Percentiles rank a stretch among this genome's conserved stretches.
Evolutionary conservation across 2,888 invertebrate genomes (phyloP).

Genomic region (Dasypolia templi): DNA sequence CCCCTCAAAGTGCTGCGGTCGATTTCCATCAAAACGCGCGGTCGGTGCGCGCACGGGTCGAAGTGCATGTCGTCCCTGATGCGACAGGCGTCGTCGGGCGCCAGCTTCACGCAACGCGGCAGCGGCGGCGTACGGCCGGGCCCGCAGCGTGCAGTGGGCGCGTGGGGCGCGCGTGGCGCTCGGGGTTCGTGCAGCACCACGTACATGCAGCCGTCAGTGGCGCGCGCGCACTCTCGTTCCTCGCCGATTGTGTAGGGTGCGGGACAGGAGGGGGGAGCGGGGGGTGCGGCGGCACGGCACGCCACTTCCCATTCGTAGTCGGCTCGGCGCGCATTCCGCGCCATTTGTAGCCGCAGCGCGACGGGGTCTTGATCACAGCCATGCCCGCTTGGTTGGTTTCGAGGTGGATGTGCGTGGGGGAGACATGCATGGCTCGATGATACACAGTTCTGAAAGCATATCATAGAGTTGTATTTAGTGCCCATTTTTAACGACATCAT

Average conservation of each 20-base stretch:
- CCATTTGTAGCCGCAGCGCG: conserved; percentile 66
- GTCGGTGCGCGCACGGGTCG: conserved; percentile 78
- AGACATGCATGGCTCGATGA: not conserved
- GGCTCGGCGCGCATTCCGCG: conserved; percentile 62
- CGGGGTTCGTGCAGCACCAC: conserved; percentile 63
- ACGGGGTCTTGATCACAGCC: conserved; percentile 65
- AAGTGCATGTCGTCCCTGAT: conserved; percentile 40
- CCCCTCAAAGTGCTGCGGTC: conserved; percentile 63
- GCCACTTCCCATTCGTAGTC: conserved; percentile 68
- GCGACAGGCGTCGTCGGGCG: conserved; percentile 69
- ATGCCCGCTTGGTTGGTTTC: conserved; percentile 50
- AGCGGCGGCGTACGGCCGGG: conserved; percentile 64
- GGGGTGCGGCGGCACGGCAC: conserved; percentile 36
- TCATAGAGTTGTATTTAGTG: not conserved
- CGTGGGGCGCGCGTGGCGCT: conserved; percentile 54
- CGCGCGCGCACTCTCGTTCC: conserved; percentile 52
- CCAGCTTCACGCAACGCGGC: conserved; percentile 62
- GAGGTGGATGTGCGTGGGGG: not conserved
- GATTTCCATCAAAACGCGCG: conserved; percentile 73
- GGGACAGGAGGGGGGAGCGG: conserved; percentile 40
- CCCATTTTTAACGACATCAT: not conserved
- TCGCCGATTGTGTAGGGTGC: conserved; percentile 61
- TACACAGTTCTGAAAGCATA: conserved; percentile 19
- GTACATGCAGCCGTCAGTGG: conserved; percentile 66
- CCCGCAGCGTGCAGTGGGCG: conserved; percentile 49